Conservation (phyloP, 2,797 vertebrate species). For the Picus viridis region DNA sequence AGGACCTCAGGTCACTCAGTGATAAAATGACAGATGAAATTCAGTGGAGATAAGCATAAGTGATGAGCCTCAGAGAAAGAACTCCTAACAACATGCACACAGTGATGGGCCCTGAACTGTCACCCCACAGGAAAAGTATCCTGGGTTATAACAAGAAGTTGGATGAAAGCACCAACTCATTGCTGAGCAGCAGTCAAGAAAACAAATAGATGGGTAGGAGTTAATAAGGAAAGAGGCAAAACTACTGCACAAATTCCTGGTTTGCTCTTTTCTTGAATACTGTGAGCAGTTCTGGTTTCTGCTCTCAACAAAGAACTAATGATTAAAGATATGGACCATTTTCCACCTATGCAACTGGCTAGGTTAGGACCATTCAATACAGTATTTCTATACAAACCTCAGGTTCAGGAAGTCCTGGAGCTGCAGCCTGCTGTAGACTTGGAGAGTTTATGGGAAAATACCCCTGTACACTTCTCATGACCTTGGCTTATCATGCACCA, state of each 20-base stretch:
- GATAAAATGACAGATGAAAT: not conserved
- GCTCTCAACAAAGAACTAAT: constrained; percentile 15
- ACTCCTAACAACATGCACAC: not conserved
- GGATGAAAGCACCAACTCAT: not conserved
- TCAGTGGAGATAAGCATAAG: not conserved
- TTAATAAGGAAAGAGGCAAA: constrained; percentile 6
- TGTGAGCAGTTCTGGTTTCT: not conserved
- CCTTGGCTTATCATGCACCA: not conserved
- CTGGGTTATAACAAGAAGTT: not conserved
- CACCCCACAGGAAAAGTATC: not conserved
- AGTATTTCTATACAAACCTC: not conserved
- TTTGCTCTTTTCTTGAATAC: not conserved
- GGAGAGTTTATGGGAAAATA: constrained; percentile 8
- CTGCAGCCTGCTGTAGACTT: not conserved
- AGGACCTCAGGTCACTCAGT: fast-evolving
- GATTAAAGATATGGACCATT: not conserved
- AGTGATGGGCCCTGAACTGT: not conserved
- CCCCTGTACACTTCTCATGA: not conserved
- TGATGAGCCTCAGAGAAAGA: not conserved
- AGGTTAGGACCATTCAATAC: not conserved
- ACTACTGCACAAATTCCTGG: not conserved
- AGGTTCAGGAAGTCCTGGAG: not conserved
- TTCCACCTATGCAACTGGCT: not conserved
- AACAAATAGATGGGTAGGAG: not conserved
- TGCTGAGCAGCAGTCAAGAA: not conserved